Conservation (phyloP, 2,797 vertebrate species). For the Onychomys torridus region DNA sequence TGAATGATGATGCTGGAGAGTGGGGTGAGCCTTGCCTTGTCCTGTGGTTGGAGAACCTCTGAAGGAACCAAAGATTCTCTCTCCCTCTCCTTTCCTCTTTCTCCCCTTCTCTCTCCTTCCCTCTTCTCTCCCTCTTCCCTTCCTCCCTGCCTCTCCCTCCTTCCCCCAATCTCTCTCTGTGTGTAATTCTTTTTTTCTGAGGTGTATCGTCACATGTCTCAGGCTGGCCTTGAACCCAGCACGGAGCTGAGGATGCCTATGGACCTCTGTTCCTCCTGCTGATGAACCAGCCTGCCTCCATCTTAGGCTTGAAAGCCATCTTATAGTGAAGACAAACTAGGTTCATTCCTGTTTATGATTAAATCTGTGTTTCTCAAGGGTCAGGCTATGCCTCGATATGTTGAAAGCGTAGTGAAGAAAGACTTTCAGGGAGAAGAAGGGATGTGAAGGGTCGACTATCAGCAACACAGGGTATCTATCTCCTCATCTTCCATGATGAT, state of each 20-base stretch:
- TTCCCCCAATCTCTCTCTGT: too few relatives aligned
- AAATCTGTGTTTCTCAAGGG: neutral
- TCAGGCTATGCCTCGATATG: neutral
- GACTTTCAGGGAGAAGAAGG: neutral
- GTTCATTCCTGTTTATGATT: neutral
- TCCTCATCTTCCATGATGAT: neutral
- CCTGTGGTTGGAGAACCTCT: neutral
- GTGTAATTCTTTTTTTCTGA: neutral
- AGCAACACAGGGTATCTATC: too few relatives aligned
- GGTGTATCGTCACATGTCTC: neutral
- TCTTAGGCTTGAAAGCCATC: neutral
- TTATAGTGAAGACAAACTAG: neutral
- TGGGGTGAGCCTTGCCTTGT: neutral
- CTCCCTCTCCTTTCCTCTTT: neutral
- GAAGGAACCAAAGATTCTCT: neutral
- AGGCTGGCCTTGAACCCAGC: neutral
- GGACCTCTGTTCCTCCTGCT: neutral
- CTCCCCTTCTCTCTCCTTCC: neutral
- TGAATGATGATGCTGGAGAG: neutral
- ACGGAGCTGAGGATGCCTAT: neutral
- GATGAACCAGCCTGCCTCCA: neutral
- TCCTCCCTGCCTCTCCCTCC: fast-evolving
- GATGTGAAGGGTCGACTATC: fast-evolving
- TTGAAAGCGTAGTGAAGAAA: neutral
- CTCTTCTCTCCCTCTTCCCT: fast-evolving